These are phyloP conservation scores for Charanyca ferruginea DNA, from an alignment of 2,888 invertebrate species.

Conservation along the genomic window DNA sequence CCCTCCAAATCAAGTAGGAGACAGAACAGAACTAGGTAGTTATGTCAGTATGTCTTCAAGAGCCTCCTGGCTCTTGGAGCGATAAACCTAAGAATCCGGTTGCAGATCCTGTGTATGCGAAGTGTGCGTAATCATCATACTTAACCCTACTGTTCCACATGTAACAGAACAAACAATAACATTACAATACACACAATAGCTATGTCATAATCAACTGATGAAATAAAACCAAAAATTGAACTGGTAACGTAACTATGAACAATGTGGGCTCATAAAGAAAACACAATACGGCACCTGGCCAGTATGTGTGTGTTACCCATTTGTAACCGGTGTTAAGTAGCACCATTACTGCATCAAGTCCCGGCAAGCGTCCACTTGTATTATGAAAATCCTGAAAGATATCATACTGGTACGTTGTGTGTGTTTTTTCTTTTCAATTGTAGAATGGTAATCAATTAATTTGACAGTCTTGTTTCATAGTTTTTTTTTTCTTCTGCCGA, in stretches of 20 bases:
- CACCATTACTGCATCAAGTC: conserved; percentile 11
- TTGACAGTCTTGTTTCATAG: too few species aligned
- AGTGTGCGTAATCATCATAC: not conserved
- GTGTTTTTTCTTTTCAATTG: not conserved
- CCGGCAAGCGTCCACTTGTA: conserved; percentile 7
- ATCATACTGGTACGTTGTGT: conserved; percentile 47
- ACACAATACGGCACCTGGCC: conserved; percentile 39
- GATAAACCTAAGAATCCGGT: too few species aligned
- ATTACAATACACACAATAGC: conserved; percentile 35
- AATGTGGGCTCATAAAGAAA: conserved; percentile 34
- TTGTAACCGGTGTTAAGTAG: conserved; percentile 16
- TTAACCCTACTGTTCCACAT: not conserved
- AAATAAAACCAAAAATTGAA: conserved; percentile 18
- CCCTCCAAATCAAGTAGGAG: too few species aligned
- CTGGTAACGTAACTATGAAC: conserved; percentile 42
- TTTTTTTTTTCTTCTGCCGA: too few species aligned
- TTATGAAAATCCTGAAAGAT: conserved; percentile 47
- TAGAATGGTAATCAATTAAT: not conserved
- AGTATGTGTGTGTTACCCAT: conserved; percentile 14
- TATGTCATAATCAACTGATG: conserved; percentile 49
- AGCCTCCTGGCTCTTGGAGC: too few species aligned
- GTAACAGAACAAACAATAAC: conserved; percentile 1
- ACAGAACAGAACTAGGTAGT: too few species aligned
- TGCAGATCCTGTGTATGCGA: not conserved
- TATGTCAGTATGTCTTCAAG: too few species aligned